phyloP scores from a whole-genome alignment of 2,113 vertebrate species.

The Psilopogon haemacephalus region DNA sequence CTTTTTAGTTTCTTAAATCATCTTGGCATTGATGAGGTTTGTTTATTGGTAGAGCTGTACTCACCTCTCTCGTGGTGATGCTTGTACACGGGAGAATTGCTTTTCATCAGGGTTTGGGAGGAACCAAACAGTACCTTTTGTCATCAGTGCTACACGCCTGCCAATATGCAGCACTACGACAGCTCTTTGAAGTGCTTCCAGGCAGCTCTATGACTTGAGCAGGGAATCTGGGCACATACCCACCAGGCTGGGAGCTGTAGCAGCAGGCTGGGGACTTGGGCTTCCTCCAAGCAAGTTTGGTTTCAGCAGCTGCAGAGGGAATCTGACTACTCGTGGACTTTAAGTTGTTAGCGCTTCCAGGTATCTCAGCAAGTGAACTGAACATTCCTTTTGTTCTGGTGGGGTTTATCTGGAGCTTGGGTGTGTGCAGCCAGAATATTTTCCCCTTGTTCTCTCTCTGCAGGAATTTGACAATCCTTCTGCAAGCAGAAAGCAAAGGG shows the following conservation, averaged over 20 bases:
- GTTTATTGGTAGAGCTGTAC: neutral
- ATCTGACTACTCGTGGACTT: accelerated
- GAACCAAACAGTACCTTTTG: neutral
- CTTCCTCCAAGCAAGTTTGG: neutral
- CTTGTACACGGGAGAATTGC: neutral
- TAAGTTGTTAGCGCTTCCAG: neutral
- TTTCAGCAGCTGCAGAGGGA: neutral
- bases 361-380: neutral
- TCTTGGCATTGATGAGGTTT: neutral
- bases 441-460: no score
- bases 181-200: neutral
- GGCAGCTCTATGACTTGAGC: neutral
- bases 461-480: no score
- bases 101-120: accelerated
- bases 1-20: neutral
- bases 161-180: accelerated
- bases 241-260: neutral
- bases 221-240: neutral
- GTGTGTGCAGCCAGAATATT: no score
- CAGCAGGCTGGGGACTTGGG: neutral
- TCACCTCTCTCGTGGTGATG: neutral
- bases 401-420: neutral
- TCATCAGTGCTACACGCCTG: accelerated
- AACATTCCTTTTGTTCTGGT: neutral
- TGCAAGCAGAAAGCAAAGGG: conserved; percentile 39